Evolutionary conservation across 2,113 vertebrate genomes (phyloP), one percentile per base, ranked within the genome.

Genomic region (Corapipo altera): DNA sequence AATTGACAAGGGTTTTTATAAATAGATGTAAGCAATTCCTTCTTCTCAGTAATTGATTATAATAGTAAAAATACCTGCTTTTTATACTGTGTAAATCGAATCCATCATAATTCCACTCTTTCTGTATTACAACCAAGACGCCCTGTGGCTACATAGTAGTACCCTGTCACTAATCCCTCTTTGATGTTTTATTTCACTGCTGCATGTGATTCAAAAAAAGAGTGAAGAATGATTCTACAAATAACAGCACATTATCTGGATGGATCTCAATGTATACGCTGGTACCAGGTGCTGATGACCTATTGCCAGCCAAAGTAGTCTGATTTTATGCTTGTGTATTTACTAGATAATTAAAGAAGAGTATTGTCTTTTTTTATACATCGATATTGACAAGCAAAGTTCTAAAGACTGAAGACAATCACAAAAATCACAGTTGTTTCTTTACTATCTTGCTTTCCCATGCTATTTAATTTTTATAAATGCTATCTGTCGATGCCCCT

Each of bases 211-310:
- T 37, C 18, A 67, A 57, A 73, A 54, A 23, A 59, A 35, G 6
- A 71, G 33, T 9, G 5, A 72, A 9, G 28, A 94, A 73, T 43
- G 27, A 76, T 51, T 91, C 41, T 35, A 44, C 27, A 64, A 75
- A 69, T 51, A 54, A 15, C 5, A 69, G n/a, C 21, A 51, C 0
- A 3, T 62, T 51, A 61, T 0, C 0, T 32, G 17, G 26, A 51
- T 13, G 75, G 23, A 48, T 76, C 24, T 72, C 49, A 51, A 35
- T 6, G 4, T 30, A 18, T 43, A 49, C 30, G 7, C 22, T 59
- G 11, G 17, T 32, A 76, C 6, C 7, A 48, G 55, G 23, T 57
- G 17, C 35, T 12, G 32, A 33, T 9, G 11, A 59, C 7, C 24
- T 59, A 57, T 0, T 67, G n/a, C 30, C 6, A 62, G 15, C 5